Base-by-base conservation (phyloP, 1,140 invertebrate genomes). In the Musca vetustissima region DNA sequence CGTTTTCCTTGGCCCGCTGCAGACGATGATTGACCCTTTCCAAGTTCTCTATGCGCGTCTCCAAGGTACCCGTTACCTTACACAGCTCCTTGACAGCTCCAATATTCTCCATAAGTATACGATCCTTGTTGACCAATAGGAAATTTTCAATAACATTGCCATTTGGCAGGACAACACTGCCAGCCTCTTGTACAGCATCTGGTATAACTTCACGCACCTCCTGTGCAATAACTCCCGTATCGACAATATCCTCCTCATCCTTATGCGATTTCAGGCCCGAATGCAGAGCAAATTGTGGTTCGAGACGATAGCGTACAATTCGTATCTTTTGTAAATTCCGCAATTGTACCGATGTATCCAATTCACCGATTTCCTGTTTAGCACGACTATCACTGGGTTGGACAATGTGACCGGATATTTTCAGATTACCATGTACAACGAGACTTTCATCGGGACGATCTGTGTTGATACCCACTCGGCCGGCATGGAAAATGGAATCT, bases 71-170 rank as follows among this genome's bases (percentile, higher is more conserved):
- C 0, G 96, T 98, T 21, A 98, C 92, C 83, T 97, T 97, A 83
- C 93, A 96, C 68, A 98, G 83, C 83, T 98, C 96, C 83, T 98
- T 97, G 0, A 98, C 96, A 8, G 96, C 96, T 2, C 96, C 96
- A 7, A 98, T 89, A 77, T 96, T 98, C 81, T 98, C 96, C 95
- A 98, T 98, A 78, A 97, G 96, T 76, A 97, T 94, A 50, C 94
- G 87, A 76, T 96, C 94, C 90, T 98, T 98, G 82, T 98, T 97
- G 3, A 98, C 96, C 43, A 98, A 92, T 43, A 98, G 85, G 77
- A 98, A 96, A 80, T 97, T 96, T 73, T 95, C 91, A 75, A 98
- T 97, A 55, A 89, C 89, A 68, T 91, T 88, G 13, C 96, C 96
- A 78, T 93, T 93, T 4, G 92, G 89, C 47, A 98, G 84, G 4